Percentiles rank a stretch among this genome's conserved stretches.
Evolutionary conservation across 2,113 vertebrate genomes (phyloP).

Genomic region (Gallinago undulata): DNA sequence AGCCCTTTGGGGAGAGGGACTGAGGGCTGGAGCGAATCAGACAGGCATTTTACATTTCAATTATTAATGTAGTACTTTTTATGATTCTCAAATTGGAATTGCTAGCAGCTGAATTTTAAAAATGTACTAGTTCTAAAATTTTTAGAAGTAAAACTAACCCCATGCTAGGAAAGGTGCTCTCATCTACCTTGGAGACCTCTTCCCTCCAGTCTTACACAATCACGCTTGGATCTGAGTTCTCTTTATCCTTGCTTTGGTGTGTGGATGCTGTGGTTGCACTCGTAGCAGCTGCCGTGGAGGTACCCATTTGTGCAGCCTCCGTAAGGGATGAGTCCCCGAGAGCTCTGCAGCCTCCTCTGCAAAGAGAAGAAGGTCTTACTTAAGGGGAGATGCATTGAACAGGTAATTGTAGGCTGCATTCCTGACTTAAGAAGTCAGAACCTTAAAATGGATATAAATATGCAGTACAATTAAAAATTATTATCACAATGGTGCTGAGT

Average conservation of each 20-base stretch:
- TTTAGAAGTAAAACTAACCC: neutral
- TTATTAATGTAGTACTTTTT: conserved; percentile 24
- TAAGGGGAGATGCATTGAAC: neutral
- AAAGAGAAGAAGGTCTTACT: neutral
- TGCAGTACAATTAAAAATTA: neutral
- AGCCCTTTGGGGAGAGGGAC: conserved; percentile 19
- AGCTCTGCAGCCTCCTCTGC: neutral
- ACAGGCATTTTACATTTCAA: conserved; percentile 23
- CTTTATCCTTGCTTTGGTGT: neutral
- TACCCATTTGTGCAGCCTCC: neutral
- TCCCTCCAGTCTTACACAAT: neutral
- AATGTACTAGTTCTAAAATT: conserved; percentile 41
- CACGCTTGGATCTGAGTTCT: neutral
- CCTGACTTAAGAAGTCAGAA: neutral
- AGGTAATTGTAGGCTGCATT: neutral
- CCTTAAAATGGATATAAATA: neutral
- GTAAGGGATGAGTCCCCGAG: neutral
- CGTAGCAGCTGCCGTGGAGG: fast-evolving
- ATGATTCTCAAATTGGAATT: conserved; percentile 28
- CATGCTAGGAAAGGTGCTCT: neutral
- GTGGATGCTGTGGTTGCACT: neutral
- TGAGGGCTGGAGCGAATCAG: conserved; percentile 28
- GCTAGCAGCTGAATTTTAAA: conserved; percentile 51
- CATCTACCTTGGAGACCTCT: neutral
- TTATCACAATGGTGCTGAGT: neutral